A percentile compares a stretch with the other conserved stretches of the same genome.
These are phyloP conservation scores for Dinoponera quadriceps DNA, from an alignment of 1,140 invertebrate genomes.

Conservation along the genomic window DNA sequence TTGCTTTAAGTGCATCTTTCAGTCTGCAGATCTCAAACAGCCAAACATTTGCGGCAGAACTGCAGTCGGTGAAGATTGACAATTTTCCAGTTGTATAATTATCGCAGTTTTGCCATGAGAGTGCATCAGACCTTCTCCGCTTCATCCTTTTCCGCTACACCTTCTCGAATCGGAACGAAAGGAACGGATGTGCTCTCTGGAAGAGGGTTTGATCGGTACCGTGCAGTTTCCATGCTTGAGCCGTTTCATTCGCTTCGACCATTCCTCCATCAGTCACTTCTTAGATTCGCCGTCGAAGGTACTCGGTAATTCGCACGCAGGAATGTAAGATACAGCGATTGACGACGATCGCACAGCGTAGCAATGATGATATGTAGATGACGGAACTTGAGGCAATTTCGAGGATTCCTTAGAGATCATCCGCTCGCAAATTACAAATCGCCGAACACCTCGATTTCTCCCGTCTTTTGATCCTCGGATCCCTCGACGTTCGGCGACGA, in stretches of 20 bases:
- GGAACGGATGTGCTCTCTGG: constrained; percentile 13
- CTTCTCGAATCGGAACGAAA: constrained; percentile 25
- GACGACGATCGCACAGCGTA: not conserved
- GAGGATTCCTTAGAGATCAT: not conserved
- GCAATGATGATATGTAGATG: not conserved
- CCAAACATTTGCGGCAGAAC: too few species aligned
- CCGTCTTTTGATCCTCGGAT: not conserved
- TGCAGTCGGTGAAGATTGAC: too few species aligned
- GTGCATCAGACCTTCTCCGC: constrained; percentile 56
- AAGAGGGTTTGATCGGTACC: constrained; percentile 20
- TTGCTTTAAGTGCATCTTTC: too few species aligned
- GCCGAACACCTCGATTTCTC: not conserved
- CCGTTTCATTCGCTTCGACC: constrained; percentile 49
- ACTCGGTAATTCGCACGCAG: constrained; percentile 26
- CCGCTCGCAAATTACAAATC: not conserved
- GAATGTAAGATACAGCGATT: constrained; percentile 21
- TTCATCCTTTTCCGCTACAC: constrained; percentile 25
- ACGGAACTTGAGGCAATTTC: constrained; percentile 22
- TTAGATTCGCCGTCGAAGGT: constrained; percentile 31
- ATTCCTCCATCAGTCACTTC: constrained; percentile 42
- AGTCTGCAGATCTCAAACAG: too few species aligned
- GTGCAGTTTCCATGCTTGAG: constrained; percentile 45
- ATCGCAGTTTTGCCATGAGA: not conserved
- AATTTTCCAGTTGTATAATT: not conserved
- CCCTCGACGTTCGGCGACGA: not conserved